A percentile compares a stretch with the other conserved stretches of the same genome.
Conservation (phyloP, 2,113 vertebrate genomes). For the Herpailurus yagouaroundi region DNA sequence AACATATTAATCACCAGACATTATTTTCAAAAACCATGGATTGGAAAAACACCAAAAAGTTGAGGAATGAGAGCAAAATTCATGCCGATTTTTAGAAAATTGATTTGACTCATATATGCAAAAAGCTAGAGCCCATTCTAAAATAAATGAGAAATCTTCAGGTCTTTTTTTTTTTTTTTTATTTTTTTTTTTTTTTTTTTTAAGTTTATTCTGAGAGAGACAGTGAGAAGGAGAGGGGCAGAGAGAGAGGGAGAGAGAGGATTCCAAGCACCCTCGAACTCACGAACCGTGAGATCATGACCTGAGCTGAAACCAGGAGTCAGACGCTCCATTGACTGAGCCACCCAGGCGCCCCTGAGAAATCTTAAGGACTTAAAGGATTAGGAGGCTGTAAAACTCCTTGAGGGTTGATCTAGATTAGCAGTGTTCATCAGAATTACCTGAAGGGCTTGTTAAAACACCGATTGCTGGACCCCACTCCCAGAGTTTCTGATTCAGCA, state of each 20-base stretch:
- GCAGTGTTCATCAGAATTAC: not conserved
- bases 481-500: not conserved
- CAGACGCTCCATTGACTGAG: too few species aligned
- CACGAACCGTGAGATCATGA: too few species aligned
- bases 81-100: not conserved
- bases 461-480: not conserved
- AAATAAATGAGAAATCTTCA: not conserved
- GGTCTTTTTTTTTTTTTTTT: too few species aligned
- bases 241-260: too few species aligned
- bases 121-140: not conserved
- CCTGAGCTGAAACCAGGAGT: too few species aligned
- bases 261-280: too few species aligned
- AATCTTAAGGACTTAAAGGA: not conserved
- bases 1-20: not conserved
- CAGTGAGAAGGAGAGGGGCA: too few species aligned
- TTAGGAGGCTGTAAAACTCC: not conserved
- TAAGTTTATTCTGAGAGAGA: too few species aligned
- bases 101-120: not conserved
- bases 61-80: constrained; percentile 3
- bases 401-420: not conserved
- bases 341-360: too few species aligned
- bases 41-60: constrained; percentile 6
- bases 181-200: too few species aligned
- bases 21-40: not conserved
- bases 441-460: not conserved